phyloP scores from a whole-genome alignment of 1,140 invertebrate genomes.

The Calycopis cecrops region DNA sequence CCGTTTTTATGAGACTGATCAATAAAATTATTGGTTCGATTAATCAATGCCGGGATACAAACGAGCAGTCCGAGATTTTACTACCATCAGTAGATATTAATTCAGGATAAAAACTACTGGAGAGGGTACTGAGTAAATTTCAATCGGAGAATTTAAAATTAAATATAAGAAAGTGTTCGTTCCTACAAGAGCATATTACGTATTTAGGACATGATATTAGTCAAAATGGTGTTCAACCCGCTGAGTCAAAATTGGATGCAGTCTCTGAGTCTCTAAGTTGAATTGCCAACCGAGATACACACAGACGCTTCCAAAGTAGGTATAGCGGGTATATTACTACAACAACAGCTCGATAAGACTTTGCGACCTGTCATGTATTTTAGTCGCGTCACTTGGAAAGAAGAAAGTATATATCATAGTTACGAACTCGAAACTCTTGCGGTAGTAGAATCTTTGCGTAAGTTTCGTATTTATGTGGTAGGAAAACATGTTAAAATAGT shows the following conservation, averaged over 20 bases:
- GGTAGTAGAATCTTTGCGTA: constrained; percentile 38
- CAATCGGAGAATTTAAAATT: constrained; percentile 17
- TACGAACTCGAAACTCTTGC: constrained; percentile 54
- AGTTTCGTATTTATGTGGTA: constrained; percentile 47
- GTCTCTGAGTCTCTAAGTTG: constrained; percentile 17
- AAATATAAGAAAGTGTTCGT: constrained; percentile 21
- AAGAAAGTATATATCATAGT: constrained; percentile 40
- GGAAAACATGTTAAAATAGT: constrained; percentile 36
- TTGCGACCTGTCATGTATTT: constrained; percentile 46
- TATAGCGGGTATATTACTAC: constrained; percentile 33
- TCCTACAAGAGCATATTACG: constrained; percentile 12
- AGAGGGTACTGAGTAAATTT: not conserved
- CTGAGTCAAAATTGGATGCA: not conserved
- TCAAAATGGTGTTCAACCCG: not conserved
- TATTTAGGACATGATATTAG: constrained; percentile 23
- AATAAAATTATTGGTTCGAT: too few species aligned
- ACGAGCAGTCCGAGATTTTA: too few species aligned
- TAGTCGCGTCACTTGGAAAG: constrained; percentile 37
- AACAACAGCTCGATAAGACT: constrained; percentile 13
- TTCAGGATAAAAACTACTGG: too few species aligned
- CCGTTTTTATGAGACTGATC: not conserved
- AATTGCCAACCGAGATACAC: constrained; percentile 37
- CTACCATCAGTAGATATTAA: too few species aligned
- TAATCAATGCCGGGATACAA: too few species aligned
- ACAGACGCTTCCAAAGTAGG: constrained; percentile 37